phyloP scores from a whole-genome alignment of 1,140 invertebrate species.

The Homarus americanus region DNA sequence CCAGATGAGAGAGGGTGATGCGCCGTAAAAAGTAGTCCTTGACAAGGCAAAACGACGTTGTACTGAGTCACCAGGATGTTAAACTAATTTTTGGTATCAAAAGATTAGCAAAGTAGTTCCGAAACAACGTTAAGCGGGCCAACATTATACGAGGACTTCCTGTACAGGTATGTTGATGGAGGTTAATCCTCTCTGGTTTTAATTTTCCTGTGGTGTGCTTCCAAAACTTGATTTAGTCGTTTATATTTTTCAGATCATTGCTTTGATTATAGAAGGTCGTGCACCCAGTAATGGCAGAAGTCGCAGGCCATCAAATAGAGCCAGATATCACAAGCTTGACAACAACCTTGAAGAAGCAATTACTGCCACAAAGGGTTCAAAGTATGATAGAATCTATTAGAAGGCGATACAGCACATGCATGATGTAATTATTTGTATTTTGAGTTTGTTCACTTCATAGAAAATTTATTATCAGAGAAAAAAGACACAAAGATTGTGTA shows the following conservation, averaged over 20 bases:
- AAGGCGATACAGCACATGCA: neutral
- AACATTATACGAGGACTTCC: too few relatives aligned
- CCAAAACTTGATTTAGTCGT: too few relatives aligned
- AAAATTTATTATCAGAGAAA: neutral
- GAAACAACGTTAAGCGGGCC: too few relatives aligned
- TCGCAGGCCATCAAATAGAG: constrained; percentile 79
- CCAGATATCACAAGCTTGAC: constrained; percentile 82
- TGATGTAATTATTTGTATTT: neutral
- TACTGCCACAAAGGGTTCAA: constrained; percentile 29
- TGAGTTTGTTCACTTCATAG: neutral
- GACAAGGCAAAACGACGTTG: too few relatives aligned
- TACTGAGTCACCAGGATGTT: too few relatives aligned
- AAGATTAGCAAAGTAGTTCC: too few relatives aligned
- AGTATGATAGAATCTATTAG: constrained; percentile 3
- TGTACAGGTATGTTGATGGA: too few relatives aligned
- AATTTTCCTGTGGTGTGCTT: too few relatives aligned
- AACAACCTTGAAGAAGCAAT: constrained; percentile 82
- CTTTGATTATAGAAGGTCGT: constrained; percentile 82
- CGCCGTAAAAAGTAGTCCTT: too few relatives aligned
- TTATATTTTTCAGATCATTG: constrained; percentile 79
- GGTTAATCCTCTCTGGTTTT: too few relatives aligned
- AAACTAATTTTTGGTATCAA: too few relatives aligned
- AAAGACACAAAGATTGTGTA: neutral
- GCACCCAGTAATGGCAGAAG: constrained; percentile 77
- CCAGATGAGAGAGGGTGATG: too few relatives aligned